Evolutionary conservation across 23 tunicate genomes (phyloP).

Genomic region (Halocynthia roretzi): DNA sequence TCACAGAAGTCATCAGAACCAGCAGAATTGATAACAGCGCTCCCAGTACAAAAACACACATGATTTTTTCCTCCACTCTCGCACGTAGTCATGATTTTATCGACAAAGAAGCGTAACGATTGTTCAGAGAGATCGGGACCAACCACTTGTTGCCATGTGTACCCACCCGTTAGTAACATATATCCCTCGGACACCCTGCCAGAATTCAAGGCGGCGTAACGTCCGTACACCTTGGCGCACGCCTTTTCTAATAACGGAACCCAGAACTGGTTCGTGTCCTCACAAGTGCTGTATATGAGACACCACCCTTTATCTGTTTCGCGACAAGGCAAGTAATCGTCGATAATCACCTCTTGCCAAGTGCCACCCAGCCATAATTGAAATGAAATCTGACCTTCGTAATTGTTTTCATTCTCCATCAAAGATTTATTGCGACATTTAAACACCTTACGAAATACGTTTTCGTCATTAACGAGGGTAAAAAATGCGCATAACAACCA

Average conservation of each 20-base stretch:
- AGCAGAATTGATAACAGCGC: too few species aligned
- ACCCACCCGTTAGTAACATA: slow-evolving; percentile 45
- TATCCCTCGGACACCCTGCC: slow-evolving; percentile 65
- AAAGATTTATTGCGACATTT: background rate
- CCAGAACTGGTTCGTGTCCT: slow-evolving; percentile 36
- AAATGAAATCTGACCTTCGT: slow-evolving; percentile 18
- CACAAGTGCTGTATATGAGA: slow-evolving; percentile 27
- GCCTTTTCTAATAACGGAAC: slow-evolving; percentile 67
- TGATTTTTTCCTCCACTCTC: too few species aligned
- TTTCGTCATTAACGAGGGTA: background rate
- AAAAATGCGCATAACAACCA: slow-evolving; percentile 33
- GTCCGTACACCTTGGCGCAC: slow-evolving; percentile 67
- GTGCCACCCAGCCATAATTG: background rate
- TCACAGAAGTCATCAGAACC: too few species aligned
- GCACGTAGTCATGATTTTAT: too few species aligned
- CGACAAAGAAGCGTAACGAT: too few species aligned
- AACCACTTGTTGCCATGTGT: slow-evolving; percentile 37
- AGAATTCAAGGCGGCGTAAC: slow-evolving; percentile 37
- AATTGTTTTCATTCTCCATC: background rate
- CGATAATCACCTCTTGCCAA: slow-evolving; percentile 12
- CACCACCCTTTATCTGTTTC: background rate
- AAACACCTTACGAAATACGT: slow-evolving; percentile 2
- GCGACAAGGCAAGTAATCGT: slow-evolving; percentile 2
- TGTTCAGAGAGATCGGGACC: too few species aligned
- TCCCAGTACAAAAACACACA: too few species aligned